These are phyloP conservation scores for Monarcha castaneiventris DNA, from an alignment of 2,113 vertebrate species.

Conservation along the genomic window DNA sequence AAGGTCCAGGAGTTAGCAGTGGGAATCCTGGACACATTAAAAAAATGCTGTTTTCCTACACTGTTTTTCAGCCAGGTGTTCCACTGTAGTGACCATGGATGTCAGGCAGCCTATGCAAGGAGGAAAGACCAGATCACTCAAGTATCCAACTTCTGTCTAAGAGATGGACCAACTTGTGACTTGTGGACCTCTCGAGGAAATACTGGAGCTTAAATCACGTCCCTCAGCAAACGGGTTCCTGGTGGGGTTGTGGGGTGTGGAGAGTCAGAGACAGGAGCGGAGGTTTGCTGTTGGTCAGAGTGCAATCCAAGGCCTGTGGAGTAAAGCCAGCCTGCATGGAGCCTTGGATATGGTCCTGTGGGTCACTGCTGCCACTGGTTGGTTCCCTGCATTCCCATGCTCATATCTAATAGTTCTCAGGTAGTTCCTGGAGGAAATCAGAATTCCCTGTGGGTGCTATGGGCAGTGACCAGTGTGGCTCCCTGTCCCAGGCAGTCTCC, in stretches of 20 bases:
- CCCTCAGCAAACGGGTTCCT: neutral
- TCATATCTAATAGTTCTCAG: neutral
- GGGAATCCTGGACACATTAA: neutral
- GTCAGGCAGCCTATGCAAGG: neutral
- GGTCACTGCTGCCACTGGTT: neutral
- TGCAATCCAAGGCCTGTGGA: neutral
- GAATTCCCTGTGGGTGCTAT: neutral
- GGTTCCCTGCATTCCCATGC: neutral
- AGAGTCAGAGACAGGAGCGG: neutral
- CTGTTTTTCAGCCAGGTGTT: neutral
- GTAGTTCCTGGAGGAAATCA: neutral
- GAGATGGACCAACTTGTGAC: neutral
- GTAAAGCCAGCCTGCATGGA: neutral
- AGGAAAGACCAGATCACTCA: neutral
- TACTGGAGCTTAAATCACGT: neutral
- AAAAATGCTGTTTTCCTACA: neutral
- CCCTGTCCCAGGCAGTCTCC: neutral
- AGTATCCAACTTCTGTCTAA: neutral
- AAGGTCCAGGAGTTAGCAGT: neutral
- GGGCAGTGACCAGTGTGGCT: neutral
- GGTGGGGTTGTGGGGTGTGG: neutral
- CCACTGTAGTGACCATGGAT: too few relatives aligned
- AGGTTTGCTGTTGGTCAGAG: accelerated
- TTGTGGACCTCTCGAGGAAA: neutral
- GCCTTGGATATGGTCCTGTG: accelerated